These are phyloP conservation scores for Cryptophagus acutangulus DNA, from an alignment of 2,888 invertebrate genomes.

Conservation along the genomic window DNA sequence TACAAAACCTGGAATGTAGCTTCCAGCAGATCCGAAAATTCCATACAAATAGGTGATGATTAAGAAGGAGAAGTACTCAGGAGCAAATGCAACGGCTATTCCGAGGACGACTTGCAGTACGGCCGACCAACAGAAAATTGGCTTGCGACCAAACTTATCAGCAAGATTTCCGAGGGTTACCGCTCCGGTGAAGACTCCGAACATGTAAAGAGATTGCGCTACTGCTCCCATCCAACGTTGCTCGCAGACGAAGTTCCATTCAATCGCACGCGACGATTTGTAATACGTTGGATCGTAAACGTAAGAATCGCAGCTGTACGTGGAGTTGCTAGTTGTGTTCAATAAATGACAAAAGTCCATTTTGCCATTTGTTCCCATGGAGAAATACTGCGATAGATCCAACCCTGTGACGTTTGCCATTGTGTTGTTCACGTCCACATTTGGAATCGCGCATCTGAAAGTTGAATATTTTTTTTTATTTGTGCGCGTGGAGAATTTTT, in stretches of 20 bases:
- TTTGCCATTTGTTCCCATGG: constrained; percentile 54
- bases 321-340: constrained; percentile 38
- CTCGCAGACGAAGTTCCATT: constrained; percentile 79
- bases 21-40: constrained; percentile 79
- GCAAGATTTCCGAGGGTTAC: constrained; percentile 72
- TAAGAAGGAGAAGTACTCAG: constrained; percentile 71
- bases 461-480: not conserved
- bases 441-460: constrained; percentile 57
- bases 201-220: constrained; percentile 75
- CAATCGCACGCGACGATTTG: constrained; percentile 67
- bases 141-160: constrained; percentile 71
- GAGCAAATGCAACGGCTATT: constrained; percentile 65
- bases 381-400: constrained; percentile 39
- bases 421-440: constrained; percentile 53
- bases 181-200: constrained; percentile 77
- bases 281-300: constrained; percentile 72
- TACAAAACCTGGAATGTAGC: constrained; percentile 58
- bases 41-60: constrained; percentile 52
- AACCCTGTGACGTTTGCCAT: constrained; percentile 50
- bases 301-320: constrained; percentile 54
- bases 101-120: constrained; percentile 67
- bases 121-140: constrained; percentile 72
- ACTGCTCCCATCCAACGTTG: constrained; percentile 74
- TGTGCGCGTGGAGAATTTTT: too few species aligned
- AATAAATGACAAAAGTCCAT: constrained; percentile 62